A percentile compares a stretch with the other conserved stretches of the same genome.
These are phyloP conservation scores for Thalassoma bifasciatum DNA, from an alignment of 2,113 vertebrate species.

Conservation along the genomic window DNA sequence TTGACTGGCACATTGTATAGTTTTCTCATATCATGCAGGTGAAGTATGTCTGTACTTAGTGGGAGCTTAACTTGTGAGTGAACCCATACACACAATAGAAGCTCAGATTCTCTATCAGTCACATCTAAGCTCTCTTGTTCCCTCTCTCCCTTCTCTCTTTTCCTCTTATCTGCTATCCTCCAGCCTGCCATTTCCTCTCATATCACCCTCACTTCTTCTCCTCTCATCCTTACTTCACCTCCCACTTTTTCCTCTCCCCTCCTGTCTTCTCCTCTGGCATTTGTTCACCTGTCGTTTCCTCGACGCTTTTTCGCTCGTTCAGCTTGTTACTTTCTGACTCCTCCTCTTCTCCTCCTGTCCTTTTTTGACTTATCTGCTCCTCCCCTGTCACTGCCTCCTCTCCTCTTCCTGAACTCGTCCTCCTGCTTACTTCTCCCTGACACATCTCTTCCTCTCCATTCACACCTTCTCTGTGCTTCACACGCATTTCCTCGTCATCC, in stretches of 20 bases:
- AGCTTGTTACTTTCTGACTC: slow-evolving; percentile 14
- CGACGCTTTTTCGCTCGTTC: slow-evolving; percentile 7
- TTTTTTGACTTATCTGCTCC: slow-evolving; percentile 33
- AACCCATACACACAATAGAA: too few relatives aligned
- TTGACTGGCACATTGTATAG: too few relatives aligned
- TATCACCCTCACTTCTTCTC: background rate
- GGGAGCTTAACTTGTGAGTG: too few relatives aligned
- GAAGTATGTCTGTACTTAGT: too few relatives aligned
- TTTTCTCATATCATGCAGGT: too few relatives aligned
- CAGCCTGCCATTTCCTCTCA: slow-evolving; percentile 20
- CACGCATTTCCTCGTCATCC: background rate
- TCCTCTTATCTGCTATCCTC: slow-evolving; percentile 21
- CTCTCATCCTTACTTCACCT: slow-evolving; percentile 6
- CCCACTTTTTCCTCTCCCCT: background rate
- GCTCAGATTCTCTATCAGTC: too few relatives aligned
- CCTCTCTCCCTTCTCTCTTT: background rate
- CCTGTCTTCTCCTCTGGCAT: slow-evolving; percentile 2
- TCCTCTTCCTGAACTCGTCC: slow-evolving; percentile 9
- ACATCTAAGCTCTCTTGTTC: slow-evolving; percentile 8
- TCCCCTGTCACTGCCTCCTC: slow-evolving; percentile 34
- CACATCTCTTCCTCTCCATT: slow-evolving; percentile 16
- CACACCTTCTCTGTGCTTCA: slow-evolving; percentile 4
- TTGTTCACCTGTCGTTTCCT: slow-evolving; percentile 35
- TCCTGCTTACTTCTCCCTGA: slow-evolving; percentile 20
- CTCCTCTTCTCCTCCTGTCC: slow-evolving; percentile 14